Evolutionary conservation across 2,888 invertebrate species (phyloP), one percentile per base, ranked within the genome.

Genomic region (Coremacera marginata): DNA sequence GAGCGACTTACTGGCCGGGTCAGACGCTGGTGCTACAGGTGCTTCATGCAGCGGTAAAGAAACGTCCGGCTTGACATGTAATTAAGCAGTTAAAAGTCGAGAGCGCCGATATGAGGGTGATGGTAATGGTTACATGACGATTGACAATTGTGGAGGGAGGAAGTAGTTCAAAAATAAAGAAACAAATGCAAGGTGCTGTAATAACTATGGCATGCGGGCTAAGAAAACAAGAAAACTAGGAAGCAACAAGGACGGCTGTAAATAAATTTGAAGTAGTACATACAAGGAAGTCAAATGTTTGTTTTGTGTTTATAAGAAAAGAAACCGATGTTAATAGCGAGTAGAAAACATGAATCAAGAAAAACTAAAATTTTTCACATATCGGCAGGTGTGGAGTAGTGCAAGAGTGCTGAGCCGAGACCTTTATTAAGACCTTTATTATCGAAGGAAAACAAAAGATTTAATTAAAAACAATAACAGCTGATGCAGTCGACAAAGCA

Each of bases 21-120:
- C 49, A 22, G 52, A 31, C 51, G 70, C 60, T 27, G 19, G 37
- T 67, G 62, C 63, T 76, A 76, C 63, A 65, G 73, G 73, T 73
- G 73, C 63, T 73, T 22, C 44, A 27, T 16, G 25, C 9, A n/a
- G 27, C 37, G 34, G 55, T 9, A 49, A 37, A 16, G 51, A 31
- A 60, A 57, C 55, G 57, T 27, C 60, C 14, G 73, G 49, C 63
- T 67, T 71, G 78, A 67, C 78, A 71, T 78, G 75, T 75, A 75
- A 78, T 78, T 75, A 78, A 75, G 78, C 60, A 75, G 75, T 78
- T 78, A 70, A 44, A 63, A 55, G 14, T 44, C 44, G 62, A 60
- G 68, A 51, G 51, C 49, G 22, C 16, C 22, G n/a, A 14, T 49
- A 31, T 5, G 51, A 37, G 52, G 52, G 49, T 70, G 70, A 60